A percentile compares a stretch with the other conserved stretches of the same genome.
These are phyloP conservation scores for Spatula versicolor DNA, from an alignment of 2,797 vertebrate genomes.

Conservation along the genomic window DNA sequence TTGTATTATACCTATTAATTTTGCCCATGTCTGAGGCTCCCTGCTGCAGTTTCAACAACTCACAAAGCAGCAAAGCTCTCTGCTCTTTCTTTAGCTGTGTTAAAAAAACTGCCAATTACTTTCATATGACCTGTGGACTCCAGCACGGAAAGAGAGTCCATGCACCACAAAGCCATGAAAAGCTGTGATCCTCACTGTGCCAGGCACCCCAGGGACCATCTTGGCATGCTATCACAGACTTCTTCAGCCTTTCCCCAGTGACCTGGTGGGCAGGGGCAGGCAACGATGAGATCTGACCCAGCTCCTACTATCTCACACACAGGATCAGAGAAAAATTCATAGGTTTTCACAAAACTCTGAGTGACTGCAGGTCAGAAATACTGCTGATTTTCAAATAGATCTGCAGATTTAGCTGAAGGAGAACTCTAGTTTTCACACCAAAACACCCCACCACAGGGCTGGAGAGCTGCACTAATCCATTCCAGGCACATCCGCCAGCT, in stretches of 20 bases:
- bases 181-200: not conserved
- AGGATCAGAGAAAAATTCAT: not conserved
- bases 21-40: not conserved
- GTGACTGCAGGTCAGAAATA: not conserved
- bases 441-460: accelerated
- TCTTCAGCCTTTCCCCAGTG: not conserved
- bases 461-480: not conserved
- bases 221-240: not conserved
- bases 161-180: not conserved
- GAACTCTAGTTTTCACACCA: not conserved
- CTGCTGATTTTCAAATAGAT: not conserved
- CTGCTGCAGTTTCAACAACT: not conserved
- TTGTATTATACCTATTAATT: not conserved
- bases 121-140: not conserved
- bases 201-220: not conserved
- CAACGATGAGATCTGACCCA: not conserved
- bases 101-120: not conserved
- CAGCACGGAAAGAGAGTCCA: not conserved
- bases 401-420: not conserved
- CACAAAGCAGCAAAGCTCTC: not conserved
- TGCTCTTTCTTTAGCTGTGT: not conserved
- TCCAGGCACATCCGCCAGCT: not conserved
- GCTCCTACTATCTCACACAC: not conserved
- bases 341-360: not conserved
- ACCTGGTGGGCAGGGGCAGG: not conserved